phyloP scores from a whole-genome alignment of 30 jellyfish, hydroid and myxozoan genomes.

The Cassiopea xamachana region DNA sequence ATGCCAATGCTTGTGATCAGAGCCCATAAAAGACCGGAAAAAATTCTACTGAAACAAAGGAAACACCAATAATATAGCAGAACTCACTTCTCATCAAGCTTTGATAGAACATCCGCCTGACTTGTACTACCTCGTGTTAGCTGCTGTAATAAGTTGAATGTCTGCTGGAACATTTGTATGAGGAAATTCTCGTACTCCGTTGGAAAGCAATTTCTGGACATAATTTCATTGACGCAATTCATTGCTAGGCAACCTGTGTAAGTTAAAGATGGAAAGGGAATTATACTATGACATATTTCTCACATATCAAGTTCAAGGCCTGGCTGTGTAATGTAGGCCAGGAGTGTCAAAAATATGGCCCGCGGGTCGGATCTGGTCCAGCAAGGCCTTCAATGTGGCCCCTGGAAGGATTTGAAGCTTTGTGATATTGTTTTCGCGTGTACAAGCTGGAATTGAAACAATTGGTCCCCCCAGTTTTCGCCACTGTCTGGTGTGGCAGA shows the following conservation, averaged over 20 bases:
- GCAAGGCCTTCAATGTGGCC: too few relatives aligned
- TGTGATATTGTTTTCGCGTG: too few relatives aligned
- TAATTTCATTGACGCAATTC: constrained; percentile 89
- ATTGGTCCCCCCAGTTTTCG: too few relatives aligned
- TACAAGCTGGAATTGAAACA: too few relatives aligned
- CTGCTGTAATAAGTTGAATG: constrained; percentile 74
- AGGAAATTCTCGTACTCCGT: constrained; percentile 89
- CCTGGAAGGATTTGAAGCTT: too few relatives aligned
- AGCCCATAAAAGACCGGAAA: too few relatives aligned
- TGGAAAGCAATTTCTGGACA: constrained; percentile 91
- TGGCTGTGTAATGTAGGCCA: too few relatives aligned
- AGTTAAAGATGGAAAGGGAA: not conserved
- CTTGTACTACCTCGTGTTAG: constrained; percentile 70
- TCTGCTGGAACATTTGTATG: constrained; percentile 90
- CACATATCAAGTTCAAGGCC: not conserved
- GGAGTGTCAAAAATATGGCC: too few relatives aligned
- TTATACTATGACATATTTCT: not conserved
- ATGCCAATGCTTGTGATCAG: too few relatives aligned
- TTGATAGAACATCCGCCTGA: constrained; percentile 62
- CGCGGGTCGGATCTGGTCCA: too few relatives aligned
- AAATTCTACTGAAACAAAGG: not conserved
- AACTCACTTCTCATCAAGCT: constrained; percentile 77
- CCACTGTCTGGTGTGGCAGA: too few relatives aligned
- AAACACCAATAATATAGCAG: not conserved
- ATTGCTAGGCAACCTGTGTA: constrained; percentile 87